Base-by-base conservation (phyloP, 2,888 invertebrate species). In the Camptogramma bilineatum region DNA sequence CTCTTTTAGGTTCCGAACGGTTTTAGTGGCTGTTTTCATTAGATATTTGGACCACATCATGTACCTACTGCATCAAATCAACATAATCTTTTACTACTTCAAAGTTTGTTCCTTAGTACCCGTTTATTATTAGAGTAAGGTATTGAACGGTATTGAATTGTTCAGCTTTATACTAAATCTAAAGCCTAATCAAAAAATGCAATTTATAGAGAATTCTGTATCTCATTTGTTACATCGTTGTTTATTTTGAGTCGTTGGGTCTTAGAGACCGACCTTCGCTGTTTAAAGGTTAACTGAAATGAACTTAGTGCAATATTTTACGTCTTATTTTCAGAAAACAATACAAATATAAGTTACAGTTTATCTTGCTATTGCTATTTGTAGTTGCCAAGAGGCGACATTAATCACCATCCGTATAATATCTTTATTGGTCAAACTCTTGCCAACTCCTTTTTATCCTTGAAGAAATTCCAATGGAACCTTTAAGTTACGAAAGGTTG, bases 401-500 rank as follows among this genome's bases (percentile, higher is more conserved):
- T 52, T 57, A 56, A 62, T 44, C 55, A 52, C 21, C 52, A 42
- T 63, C 28, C 19, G 28, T 48, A 52, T 57, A 53, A 57, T 42
- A 53, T 48, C 18, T 57, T 52, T 55, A 62, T 53, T 54, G 54
- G 42, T 54, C 52, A 62, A 58, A 62, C 39, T 62, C 61, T 58
- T 68, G 62, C 58, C 57, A 59, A 59, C 61, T 61, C 44, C 59
- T 58, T 68, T 61, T 60, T 53, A 73, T 66, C 69, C 66, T 63
- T 63, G 66, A 54, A 67, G 62, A 73, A 71, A 72, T 79, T 74
- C 73, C 73, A 69, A 74, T 71, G 71, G 74, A 75, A 72, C 72
- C 76, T 73, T 78, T 77, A 77, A 75, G 79, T 82, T 77, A 76
- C 69, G 63, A 76, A 78, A 78, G 78, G 62, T 75, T 77, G 66